phyloP scores from a whole-genome alignment of 1,140 invertebrate genomes.

The Neocloeon triangulifer region DNA sequence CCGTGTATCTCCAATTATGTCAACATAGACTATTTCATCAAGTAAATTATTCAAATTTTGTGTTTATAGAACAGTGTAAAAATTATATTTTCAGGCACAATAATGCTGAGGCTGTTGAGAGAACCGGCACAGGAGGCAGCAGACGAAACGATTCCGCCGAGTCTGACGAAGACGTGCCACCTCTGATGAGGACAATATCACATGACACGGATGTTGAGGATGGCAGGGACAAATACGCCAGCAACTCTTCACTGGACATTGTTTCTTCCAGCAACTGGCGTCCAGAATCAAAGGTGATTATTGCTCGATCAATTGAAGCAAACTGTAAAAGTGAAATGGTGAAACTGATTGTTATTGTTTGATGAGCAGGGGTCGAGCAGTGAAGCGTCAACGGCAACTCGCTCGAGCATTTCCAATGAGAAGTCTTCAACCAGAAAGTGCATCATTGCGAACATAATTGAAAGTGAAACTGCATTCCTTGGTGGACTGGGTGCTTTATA shows the following conservation, averaged over 20 bases:
- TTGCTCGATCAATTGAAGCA: too few species aligned
- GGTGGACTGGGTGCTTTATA: slow-evolving; percentile 71
- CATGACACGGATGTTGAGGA: slow-evolving; percentile 13
- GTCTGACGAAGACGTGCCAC: slow-evolving; percentile 18
- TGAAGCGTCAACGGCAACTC: too few species aligned
- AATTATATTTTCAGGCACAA: too few species aligned
- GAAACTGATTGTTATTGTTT: too few species aligned
- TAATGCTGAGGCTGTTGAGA: too few species aligned
- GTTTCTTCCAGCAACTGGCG: slow-evolving; percentile 8
- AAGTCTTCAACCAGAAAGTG: slow-evolving; percentile 17
- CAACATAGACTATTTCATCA: slow-evolving; percentile 73
- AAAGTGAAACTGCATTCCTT: slow-evolving; percentile 74
- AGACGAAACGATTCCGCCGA: slow-evolving; percentile 17
- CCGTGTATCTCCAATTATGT: slow-evolving; percentile 55
- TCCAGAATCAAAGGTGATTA: neutral
- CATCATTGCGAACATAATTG: slow-evolving; percentile 69
- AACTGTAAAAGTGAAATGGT: too few species aligned
- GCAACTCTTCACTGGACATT: slow-evolving; percentile 19
- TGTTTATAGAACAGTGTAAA: too few species aligned
- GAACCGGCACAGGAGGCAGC: slow-evolving; percentile 21
- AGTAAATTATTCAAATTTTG: too few species aligned
- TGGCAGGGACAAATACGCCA: slow-evolving; percentile 13
- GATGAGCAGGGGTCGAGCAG: too few species aligned
- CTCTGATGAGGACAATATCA: slow-evolving; percentile 15
- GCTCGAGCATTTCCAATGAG: neutral